A percentile compares a stretch with the other conserved stretches of the same genome.
phyloP scores from a whole-genome alignment of 1,140 invertebrate species.

The Brachionus paranguensis region DNA sequence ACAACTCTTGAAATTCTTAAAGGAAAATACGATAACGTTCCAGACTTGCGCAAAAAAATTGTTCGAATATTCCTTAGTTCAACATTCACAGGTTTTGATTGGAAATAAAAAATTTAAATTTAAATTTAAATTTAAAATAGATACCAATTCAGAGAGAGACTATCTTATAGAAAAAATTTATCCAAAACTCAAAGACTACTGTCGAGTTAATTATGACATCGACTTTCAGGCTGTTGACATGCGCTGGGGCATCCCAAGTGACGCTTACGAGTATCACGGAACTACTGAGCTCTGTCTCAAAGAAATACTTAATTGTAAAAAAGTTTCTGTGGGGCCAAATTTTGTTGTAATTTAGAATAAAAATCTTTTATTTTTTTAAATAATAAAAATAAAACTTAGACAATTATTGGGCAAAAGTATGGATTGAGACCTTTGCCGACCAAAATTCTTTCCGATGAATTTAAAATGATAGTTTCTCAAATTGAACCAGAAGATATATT shows the following conservation, averaged over 20 bases:
- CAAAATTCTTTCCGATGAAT: constrained; percentile 70
- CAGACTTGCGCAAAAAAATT: constrained; percentile 7
- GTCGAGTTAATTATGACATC: constrained; percentile 46
- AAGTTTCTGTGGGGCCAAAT: constrained; percentile 51
- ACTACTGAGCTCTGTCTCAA: constrained; percentile 48
- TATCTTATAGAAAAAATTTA: constrained; percentile 46
- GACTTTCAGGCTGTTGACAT: constrained; percentile 53
- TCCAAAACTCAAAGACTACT: constrained; percentile 47
- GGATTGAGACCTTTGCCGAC: constrained; percentile 93
- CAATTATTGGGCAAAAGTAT: constrained; percentile 94
- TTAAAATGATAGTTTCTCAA: constrained; percentile 50
- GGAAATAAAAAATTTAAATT: neutral
- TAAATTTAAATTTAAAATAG: neutral
- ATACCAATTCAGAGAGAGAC: constrained; percentile 45
- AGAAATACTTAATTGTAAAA: constrained; percentile 51
- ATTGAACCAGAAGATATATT: neutral
- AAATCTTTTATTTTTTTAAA: constrained; percentile 60
- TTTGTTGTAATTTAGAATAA: constrained; percentile 46
- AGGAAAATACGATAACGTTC: neutral
- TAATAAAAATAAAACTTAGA: constrained; percentile 64
- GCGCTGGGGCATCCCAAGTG: constrained; percentile 51
- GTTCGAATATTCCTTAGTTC: constrained; percentile 11
- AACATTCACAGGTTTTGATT: constrained; percentile 33
- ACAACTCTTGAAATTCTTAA: neutral
- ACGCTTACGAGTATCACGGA: constrained; percentile 47